A percentile compares a stretch with the other conserved stretches of the same genome.
Conservation (phyloP, 2,797 vertebrate genomes). For the Carduelis carduelis region DNA sequence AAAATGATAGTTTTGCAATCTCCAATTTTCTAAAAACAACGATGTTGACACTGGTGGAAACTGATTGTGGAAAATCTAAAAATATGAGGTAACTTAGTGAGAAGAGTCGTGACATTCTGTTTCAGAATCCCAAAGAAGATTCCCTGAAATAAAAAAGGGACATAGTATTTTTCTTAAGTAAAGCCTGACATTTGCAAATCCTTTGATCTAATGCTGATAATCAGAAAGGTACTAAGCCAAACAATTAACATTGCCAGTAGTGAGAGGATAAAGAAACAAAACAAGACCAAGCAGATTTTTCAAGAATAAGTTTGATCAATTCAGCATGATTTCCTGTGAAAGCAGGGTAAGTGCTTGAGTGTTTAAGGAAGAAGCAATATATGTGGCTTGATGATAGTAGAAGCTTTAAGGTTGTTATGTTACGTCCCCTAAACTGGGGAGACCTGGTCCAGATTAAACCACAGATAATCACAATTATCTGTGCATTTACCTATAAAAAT, state of each 20-base stretch:
- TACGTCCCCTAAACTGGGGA: not conserved
- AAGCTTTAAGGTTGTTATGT: not conserved
- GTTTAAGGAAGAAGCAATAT: not conserved
- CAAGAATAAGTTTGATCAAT: not conserved
- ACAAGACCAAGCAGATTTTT: not conserved
- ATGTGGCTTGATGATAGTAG: not conserved
- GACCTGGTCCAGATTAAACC: not conserved
- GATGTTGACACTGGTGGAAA: not conserved
- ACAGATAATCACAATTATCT: not conserved
- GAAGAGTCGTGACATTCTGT: not conserved
- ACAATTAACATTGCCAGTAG: not conserved
- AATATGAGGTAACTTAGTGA: not conserved
- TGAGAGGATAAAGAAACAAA: not conserved
- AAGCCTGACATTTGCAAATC: not conserved
- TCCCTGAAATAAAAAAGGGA: not conserved
- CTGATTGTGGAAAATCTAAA: not conserved
- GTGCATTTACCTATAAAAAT: not conserved
- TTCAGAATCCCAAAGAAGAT: not conserved
- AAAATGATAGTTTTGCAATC: not conserved
- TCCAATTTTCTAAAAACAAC: not conserved
- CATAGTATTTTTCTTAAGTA: not conserved
- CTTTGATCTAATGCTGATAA: not conserved
- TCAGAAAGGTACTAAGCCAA: not conserved
- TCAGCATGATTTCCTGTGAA: not conserved
- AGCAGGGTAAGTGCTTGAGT: not conserved